Base-by-base conservation (phyloP, 2,888 invertebrate species). In the Pachycephus smyrnensis region DNA sequence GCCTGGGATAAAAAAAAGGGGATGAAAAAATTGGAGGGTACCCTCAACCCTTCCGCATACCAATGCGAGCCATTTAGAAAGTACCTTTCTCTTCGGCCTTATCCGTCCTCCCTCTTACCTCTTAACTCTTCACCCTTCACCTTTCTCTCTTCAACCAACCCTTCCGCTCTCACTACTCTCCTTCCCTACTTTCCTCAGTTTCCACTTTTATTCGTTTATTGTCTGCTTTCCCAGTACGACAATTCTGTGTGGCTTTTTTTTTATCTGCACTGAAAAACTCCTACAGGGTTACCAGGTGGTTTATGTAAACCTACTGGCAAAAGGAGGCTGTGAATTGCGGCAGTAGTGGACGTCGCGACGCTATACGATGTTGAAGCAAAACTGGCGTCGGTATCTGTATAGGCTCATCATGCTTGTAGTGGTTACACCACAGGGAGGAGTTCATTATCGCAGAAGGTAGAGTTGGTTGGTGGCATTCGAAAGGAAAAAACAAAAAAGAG, bases 41-140 rank as follows among this genome's bases (percentile, higher is more conserved):
- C 82, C 81, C 73, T 86, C 85, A 86, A 86, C 86, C 86, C 86
- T 86, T 86, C 86, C 86, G 86, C 87, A 86, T 86, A 82, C 86
- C 87, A 80, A 76, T 55, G 80, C 80, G 81, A 81, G 81, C 80
- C 83, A 83, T 84, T 86, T 85, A 82, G 86, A 87, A 86, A 88
- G 83, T 81, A 82, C 31, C 76, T 68, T 74, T 74, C 76, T 71
- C 4, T n/a, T 23, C 40, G 74, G 76, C 76, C 68, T 79, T 69
- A 69, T 73, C 69, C 76, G 82, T 82, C 83, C 83, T 81, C 78
- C 79, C 83, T 79, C 73, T 74, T 68, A 73, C 76, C 75, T 69
- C 76, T 73, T 69, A 69, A 80, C 69, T 80, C 80, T 80, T 77
- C 75, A n/a, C 79, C 76, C 68, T 23, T 77, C 35, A 75, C 73